A percentile compares a stretch with the other conserved stretches of the same genome.
These are phyloP conservation scores for Epinephelus lanceolatus DNA, from an alignment of 2,113 vertebrate genomes.

Conservation along the genomic window DNA sequence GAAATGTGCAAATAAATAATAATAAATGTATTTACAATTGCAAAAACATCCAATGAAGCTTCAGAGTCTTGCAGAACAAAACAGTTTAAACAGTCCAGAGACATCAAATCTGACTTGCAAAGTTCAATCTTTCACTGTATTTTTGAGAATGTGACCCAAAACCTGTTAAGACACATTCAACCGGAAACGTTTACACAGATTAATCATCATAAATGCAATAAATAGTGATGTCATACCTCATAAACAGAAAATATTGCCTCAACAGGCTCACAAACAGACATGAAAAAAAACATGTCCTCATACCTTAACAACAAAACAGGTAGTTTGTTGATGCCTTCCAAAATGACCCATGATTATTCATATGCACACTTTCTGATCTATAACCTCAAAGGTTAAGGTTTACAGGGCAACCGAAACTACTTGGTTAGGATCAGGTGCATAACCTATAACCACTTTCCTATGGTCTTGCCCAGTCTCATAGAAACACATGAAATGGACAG, in stretches of 20 bases:
- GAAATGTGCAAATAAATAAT: too few relatives aligned
- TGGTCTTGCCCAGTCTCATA: not conserved
- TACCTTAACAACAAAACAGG: not conserved
- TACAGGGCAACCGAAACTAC: not conserved
- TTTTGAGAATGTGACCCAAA: not conserved
- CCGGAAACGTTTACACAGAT: not conserved
- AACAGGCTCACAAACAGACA: not conserved
- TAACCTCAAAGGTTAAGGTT: not conserved
- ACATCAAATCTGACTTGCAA: not conserved
- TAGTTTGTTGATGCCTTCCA: not conserved
- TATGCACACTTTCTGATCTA: not conserved
- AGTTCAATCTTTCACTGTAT: not conserved
- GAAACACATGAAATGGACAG: too few relatives aligned
- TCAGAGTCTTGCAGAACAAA: not conserved
- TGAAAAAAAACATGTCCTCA: not conserved
- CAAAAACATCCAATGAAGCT: too few relatives aligned
- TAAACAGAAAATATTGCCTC: not conserved
- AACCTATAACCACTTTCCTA: not conserved
- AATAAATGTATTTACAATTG: too few relatives aligned
- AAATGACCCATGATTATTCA: not conserved
- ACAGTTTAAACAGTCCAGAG: not conserved
- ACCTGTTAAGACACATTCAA: not conserved
- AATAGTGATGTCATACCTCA: not conserved
- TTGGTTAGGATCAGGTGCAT: too few relatives aligned
- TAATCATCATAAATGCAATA: conserved; percentile 1